phyloP scores from a whole-genome alignment of 1,140 invertebrate species.

The Ceratosolen fusciceps region DNA sequence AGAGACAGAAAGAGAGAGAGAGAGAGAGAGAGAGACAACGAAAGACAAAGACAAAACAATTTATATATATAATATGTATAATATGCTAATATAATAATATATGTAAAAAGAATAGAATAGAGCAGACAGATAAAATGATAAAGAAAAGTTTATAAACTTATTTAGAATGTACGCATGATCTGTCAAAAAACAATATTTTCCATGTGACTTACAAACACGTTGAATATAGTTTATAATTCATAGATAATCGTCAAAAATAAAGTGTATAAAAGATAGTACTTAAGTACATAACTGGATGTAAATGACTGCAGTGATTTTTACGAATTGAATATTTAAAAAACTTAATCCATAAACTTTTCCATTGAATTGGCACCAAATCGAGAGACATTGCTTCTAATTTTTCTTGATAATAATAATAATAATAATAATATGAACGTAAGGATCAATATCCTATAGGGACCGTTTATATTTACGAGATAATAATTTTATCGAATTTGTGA shows the following conservation, averaged over 20 bases:
- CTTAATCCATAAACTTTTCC: background rate
- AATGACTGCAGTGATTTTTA: background rate
- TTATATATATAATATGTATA: too few species aligned
- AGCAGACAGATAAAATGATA: conserved; percentile 45
- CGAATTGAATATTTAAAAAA: background rate
- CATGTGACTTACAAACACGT: conserved; percentile 22
- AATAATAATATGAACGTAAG: conserved; percentile 7
- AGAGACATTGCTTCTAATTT: conserved; percentile 49
- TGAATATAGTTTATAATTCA: conserved; percentile 7
- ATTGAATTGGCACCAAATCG: conserved; percentile 36
- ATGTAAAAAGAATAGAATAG: conserved; percentile 19
- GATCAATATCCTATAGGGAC: background rate
- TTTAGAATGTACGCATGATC: conserved; percentile 28
- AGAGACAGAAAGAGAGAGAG: conserved; percentile 37
- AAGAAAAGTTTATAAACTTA: conserved; percentile 47
- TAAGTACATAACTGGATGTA: background rate
- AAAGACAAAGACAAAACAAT: too few species aligned
- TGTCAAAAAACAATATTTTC: conserved; percentile 20
- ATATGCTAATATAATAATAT: too few species aligned
- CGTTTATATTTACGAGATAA: background rate
- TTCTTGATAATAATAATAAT: too few species aligned
- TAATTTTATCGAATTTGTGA: background rate
- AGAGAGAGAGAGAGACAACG: conserved; percentile 46
- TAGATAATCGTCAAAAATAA: conserved; percentile 21
- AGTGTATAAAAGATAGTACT: background rate